Evolutionary conservation across 1,140 invertebrate species (phyloP).

Genomic region (Muscidifurax raptorellus): DNA sequence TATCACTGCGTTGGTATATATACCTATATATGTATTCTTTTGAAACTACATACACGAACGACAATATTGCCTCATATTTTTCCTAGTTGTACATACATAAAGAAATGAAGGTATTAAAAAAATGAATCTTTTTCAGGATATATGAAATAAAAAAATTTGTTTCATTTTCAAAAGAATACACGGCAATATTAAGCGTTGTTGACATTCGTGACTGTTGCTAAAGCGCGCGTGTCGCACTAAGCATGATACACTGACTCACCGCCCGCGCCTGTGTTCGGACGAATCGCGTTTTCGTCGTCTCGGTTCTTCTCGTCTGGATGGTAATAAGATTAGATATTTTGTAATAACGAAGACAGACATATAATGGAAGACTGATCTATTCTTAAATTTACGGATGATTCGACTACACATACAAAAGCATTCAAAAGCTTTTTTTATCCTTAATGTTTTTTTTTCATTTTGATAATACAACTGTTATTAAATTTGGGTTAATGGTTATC

Average conservation of each 20-base stretch:
- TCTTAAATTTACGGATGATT: neutral
- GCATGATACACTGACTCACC: conserved; percentile 64
- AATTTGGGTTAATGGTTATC: neutral
- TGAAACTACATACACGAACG: conserved; percentile 24
- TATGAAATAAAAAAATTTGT: conserved; percentile 12
- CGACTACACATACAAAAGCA: neutral
- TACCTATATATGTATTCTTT: conserved; percentile 44
- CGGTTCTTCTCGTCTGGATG: conserved; percentile 63
- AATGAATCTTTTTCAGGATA: no score
- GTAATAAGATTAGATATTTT: conserved; percentile 61
- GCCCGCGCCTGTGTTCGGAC: conserved; percentile 59
- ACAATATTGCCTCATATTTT: neutral
- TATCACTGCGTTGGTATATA: conserved; percentile 7
- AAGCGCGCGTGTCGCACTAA: conserved; percentile 64
- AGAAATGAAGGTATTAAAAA: neutral
- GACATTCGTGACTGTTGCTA: conserved; percentile 30
- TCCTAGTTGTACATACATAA: neutral
- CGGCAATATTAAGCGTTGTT: neutral
- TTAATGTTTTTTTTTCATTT: neutral
- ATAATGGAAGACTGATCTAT: conserved; percentile 10
- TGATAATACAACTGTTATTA: neutral
- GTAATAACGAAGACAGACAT: conserved; percentile 44
- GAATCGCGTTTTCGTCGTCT: conserved; percentile 70
- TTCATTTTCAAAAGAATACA: conserved; percentile 49
- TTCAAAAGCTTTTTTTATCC: neutral